Conservation (phyloP, 2,888 invertebrate genomes). For the Monopis laevigella region DNA sequence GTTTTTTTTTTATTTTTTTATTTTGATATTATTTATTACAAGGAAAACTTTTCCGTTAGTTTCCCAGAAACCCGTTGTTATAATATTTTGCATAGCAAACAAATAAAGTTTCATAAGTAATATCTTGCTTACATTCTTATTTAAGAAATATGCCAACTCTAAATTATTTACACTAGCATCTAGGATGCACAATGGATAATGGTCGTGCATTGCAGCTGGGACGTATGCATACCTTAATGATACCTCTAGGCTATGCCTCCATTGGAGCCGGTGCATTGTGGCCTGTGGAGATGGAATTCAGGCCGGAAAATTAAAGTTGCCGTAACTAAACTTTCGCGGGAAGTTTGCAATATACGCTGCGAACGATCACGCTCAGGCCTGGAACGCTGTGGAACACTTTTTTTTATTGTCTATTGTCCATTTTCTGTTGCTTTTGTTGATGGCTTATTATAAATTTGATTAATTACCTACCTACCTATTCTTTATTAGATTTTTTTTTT, state of each 20-base stretch:
- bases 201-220: slow-evolving; percentile 1
- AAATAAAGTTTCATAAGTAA: too few relatives aligned
- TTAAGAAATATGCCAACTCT: too few relatives aligned
- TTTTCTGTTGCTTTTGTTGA: too few relatives aligned
- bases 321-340: slow-evolving; percentile 11
- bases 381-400: too few relatives aligned
- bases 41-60: too few relatives aligned
- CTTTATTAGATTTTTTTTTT: too few relatives aligned
- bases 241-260: slow-evolving; percentile 5
- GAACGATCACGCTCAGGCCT: neutral
- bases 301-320: slow-evolving; percentile 12
- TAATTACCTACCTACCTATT: too few relatives aligned
- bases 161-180: neutral
- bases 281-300: slow-evolving; percentile 6
- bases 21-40: too few relatives aligned
- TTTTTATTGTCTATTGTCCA: too few relatives aligned
- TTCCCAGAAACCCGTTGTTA: neutral
- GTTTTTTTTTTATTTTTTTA: too few relatives aligned
- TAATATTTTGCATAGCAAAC: neutral
- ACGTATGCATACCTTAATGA: slow-evolving; percentile 11
- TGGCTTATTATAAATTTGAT: too few relatives aligned
- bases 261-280: slow-evolving; percentile 7
- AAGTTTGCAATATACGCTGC: slow-evolving; percentile 2
- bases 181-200: slow-evolving; percentile 1
- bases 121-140: too few relatives aligned